Percentiles rank a stretch among this genome's conserved stretches.
Conservation (phyloP, 2,113 vertebrate genomes). For the Dicrurus megarhynchus region DNA sequence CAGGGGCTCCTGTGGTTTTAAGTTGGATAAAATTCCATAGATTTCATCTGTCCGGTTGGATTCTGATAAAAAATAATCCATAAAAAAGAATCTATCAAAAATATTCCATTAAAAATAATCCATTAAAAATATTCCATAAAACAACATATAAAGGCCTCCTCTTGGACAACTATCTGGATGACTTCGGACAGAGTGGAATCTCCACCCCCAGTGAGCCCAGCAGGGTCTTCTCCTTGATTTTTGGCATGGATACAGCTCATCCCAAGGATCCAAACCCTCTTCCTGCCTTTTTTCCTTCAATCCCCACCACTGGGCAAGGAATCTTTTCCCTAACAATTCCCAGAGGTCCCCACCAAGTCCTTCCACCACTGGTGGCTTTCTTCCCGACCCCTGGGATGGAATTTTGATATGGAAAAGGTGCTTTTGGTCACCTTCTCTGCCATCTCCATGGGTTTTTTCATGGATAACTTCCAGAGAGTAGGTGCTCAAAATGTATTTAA, state of each 20-base stretch:
- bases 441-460: background rate
- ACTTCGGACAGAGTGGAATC: background rate
- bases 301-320: no score
- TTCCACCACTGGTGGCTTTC: background rate
- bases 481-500: background rate
- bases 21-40: background rate
- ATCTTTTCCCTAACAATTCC: background rate
- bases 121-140: background rate
- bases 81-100: background rate
- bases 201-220: background rate
- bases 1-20: background rate
- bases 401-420: background rate
- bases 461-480: rapidly evolving
- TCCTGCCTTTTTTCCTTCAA: background rate
- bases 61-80: background rate
- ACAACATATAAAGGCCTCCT: background rate
- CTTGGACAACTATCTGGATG: background rate
- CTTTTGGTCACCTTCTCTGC: background rate
- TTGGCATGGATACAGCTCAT: background rate
- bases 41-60: no score
- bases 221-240: background rate
- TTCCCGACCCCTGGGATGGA: background rate
- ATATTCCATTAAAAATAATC: background rate
- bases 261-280: background rate
- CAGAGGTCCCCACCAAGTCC: background rate